These are phyloP conservation scores for Caretta caretta DNA, from an alignment of 2,113 vertebrate species.

Conservation along the genomic window DNA sequence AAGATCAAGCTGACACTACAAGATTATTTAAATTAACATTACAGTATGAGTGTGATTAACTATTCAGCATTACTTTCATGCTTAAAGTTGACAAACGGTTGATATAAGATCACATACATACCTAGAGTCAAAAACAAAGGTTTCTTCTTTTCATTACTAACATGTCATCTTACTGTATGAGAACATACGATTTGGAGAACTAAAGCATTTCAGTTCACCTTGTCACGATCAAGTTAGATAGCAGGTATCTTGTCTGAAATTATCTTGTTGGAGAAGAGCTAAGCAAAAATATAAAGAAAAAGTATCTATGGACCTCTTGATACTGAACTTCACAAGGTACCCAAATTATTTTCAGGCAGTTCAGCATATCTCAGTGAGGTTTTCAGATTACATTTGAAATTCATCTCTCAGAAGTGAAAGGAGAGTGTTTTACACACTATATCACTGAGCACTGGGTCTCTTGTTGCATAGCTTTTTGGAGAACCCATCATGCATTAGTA, in stretches of 20 bases:
- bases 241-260: background rate
- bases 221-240: background rate
- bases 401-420: background rate
- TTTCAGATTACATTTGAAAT: slow-evolving; percentile 59
- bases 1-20: background rate
- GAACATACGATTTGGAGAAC: background rate
- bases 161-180: background rate
- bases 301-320: background rate
- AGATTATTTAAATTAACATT: background rate
- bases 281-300: background rate
- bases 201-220: background rate
- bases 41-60: background rate
- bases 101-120: background rate
- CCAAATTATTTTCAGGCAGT: slow-evolving; percentile 34
- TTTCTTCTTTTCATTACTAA: background rate
- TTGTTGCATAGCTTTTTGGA: slow-evolving; percentile 29
- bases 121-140: background rate
- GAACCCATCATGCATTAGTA: slow-evolving; percentile 46
- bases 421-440: slow-evolving; percentile 34
- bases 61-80: background rate
- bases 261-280: background rate
- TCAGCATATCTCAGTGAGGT: background rate
- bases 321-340: slow-evolving; percentile 20
- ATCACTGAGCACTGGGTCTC: background rate
- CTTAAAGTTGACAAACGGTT: background rate